Evolutionary conservation across 2,797 vertebrate species (phyloP).

Genomic region (Gouania willdenowi): DNA sequence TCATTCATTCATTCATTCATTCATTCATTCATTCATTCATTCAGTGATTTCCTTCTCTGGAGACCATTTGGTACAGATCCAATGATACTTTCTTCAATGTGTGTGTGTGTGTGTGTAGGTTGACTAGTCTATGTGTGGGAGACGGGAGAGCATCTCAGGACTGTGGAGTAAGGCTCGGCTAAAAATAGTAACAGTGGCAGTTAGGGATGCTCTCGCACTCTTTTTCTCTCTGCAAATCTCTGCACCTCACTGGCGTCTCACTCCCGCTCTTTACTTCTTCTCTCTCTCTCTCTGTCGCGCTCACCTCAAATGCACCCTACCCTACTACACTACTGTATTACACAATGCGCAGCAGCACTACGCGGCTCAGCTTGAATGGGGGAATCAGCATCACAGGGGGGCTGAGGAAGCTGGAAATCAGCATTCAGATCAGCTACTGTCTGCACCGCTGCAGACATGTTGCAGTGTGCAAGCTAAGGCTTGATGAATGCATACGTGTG

Average conservation of each 20-base stretch:
- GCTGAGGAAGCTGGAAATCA: constrained; percentile 44
- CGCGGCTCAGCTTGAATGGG: constrained; percentile 49
- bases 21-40: too few species aligned
- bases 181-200: constrained; percentile 69
- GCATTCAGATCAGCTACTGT: constrained; percentile 60
- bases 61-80: too few species aligned
- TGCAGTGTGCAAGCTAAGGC: constrained; percentile 40
- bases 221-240: constrained; percentile 62
- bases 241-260: constrained; percentile 57
- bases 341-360: constrained; percentile 50
- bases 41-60: too few species aligned
- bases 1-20: too few species aligned
- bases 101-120: constrained; percentile 36
- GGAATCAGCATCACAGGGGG: constrained; percentile 26
- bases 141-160: constrained; percentile 64
- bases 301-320: constrained; percentile 72
- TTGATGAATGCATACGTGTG: too few species aligned
- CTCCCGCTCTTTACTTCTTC: constrained; percentile 34
- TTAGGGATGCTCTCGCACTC: constrained; percentile 66
- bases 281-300: constrained; percentile 39
- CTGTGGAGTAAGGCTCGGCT: constrained; percentile 58
- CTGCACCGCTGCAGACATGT: constrained; percentile 46
- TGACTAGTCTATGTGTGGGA: constrained; percentile 50
- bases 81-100: constrained; percentile 25
- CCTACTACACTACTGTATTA: constrained; percentile 59